phyloP scores from a whole-genome alignment of 2,888 invertebrate species.

The Exephanes ischioxanthus region DNA sequence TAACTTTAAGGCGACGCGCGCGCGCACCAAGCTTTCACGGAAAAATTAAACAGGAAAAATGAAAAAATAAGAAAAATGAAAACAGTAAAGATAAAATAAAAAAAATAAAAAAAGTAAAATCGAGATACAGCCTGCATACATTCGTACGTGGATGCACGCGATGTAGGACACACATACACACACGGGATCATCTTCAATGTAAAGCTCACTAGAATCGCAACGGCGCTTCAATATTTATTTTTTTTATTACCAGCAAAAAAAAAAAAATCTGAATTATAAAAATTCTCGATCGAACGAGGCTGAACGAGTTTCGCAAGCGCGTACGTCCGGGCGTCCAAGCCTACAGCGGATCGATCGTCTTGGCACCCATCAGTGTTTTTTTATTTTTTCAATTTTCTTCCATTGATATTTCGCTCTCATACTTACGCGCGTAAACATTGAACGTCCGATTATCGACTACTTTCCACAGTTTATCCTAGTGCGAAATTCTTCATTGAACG shows the following conservation, averaged over 20 bases:
- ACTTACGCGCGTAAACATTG: constrained; percentile 47
- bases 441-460: constrained; percentile 51
- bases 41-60: constrained; percentile 45
- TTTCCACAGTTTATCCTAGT: constrained; percentile 56
- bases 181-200: constrained; percentile 59
- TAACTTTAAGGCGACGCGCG: constrained; percentile 56
- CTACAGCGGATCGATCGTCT: background rate
- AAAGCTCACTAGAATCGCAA: constrained; percentile 52
- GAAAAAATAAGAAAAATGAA: constrained; percentile 15
- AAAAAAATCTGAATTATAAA: constrained; percentile 60
- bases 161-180: constrained; percentile 61
- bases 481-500: constrained; percentile 63
- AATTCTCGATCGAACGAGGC: constrained; percentile 69
- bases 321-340: constrained; percentile 4
- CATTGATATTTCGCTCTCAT: constrained; percentile 52
- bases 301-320: constrained; percentile 35
- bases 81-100: constrained; percentile 20
- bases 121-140: constrained; percentile 70
- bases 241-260: constrained; percentile 53
- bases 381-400: constrained; percentile 48
- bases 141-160: constrained; percentile 70
- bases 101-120: constrained; percentile 18
- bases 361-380: constrained; percentile 15
- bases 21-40: constrained; percentile 62
- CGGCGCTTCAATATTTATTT: constrained; percentile 16